phyloP scores from a whole-genome alignment of 2,797 vertebrate genomes.

The Melanotaenia maccullochi region DNA sequence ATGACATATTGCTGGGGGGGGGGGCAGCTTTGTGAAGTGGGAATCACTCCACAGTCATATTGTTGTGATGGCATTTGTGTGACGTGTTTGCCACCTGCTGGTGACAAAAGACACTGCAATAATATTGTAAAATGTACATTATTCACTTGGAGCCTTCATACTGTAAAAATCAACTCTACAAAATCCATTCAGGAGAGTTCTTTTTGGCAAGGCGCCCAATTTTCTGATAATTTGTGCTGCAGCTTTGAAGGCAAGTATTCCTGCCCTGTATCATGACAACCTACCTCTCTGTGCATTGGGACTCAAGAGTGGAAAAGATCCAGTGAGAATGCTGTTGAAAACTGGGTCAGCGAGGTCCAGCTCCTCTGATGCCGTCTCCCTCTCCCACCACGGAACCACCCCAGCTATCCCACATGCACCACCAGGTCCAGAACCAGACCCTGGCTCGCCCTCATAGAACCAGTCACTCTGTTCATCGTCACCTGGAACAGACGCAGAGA shows the following conservation, averaged over 20 bases:
- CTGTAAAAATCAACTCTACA: not conserved
- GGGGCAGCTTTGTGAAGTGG: not conserved
- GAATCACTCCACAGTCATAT: not conserved
- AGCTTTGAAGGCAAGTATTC: not conserved
- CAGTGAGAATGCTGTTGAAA: constrained; percentile 95
- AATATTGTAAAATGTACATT: constrained; percentile 18
- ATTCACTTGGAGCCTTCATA: not conserved
- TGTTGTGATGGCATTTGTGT: constrained; percentile 1
- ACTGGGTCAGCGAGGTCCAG: constrained; percentile 91
- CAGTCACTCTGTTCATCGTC: constrained; percentile 99
- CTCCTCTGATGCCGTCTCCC: constrained; percentile 87
- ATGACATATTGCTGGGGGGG: not conserved
- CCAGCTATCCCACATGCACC: constrained; percentile 94
- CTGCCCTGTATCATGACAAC: not conserved
- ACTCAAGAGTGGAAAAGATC: constrained; percentile 89
- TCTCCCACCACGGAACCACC: constrained; percentile 96
- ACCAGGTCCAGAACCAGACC: constrained; percentile 86
- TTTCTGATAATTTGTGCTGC: not conserved
- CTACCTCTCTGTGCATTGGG: constrained; percentile 79
- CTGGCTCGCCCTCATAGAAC: constrained; percentile 93
- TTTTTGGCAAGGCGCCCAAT: not conserved
- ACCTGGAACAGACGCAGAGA: constrained; percentile 71
- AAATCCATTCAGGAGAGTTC: not conserved
- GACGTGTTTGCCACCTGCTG: constrained; percentile 54
- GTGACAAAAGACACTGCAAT: constrained; percentile 43